Evolutionary conservation across 2,113 vertebrate genomes (phyloP).

Genomic region (Pseudorasbora parva): DNA sequence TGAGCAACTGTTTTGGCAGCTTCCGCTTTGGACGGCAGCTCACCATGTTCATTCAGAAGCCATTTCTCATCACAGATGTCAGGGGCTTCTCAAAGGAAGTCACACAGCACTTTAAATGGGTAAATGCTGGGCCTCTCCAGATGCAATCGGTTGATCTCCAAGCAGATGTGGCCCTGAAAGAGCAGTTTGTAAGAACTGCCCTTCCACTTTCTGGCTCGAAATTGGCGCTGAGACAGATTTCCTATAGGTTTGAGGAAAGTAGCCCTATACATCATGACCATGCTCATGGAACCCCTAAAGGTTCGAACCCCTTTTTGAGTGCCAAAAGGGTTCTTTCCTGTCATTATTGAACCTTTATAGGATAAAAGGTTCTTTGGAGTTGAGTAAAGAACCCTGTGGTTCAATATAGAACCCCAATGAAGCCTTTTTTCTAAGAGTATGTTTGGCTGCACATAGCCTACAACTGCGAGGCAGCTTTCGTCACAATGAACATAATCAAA

Average conservation of each 20-base stretch:
- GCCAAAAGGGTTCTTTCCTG: no score
- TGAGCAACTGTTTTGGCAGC: no score
- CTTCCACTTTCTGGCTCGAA: constrained; percentile 35
- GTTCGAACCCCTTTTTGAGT: no score
- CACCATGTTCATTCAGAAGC: constrained; percentile 49
- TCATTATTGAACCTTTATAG: no score
- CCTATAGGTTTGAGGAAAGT: constrained; percentile 46
- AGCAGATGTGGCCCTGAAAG: constrained; percentile 52
- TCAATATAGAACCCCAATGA: no score
- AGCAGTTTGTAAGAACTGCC: constrained; percentile 30
- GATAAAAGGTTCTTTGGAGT: no score
- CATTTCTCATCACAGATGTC: constrained; percentile 52
- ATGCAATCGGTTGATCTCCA: constrained; percentile 44
- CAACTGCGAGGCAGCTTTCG: not conserved
- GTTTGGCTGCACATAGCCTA: constrained; percentile 55
- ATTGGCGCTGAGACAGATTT: constrained; percentile 34
- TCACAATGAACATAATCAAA: constrained; percentile 36
- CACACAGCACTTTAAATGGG: constrained; percentile 32
- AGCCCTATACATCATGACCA: constrained; percentile 44
- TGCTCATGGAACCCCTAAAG: no score
- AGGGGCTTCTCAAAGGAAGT: constrained; percentile 46
- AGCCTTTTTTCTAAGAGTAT: no score
- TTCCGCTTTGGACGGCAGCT: constrained; percentile 49
- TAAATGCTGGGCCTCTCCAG: constrained; percentile 37
- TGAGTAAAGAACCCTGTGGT: no score